Evolutionary conservation across 2,888 invertebrate genomes (phyloP).

Genomic region (Sisyra nigra): DNA sequence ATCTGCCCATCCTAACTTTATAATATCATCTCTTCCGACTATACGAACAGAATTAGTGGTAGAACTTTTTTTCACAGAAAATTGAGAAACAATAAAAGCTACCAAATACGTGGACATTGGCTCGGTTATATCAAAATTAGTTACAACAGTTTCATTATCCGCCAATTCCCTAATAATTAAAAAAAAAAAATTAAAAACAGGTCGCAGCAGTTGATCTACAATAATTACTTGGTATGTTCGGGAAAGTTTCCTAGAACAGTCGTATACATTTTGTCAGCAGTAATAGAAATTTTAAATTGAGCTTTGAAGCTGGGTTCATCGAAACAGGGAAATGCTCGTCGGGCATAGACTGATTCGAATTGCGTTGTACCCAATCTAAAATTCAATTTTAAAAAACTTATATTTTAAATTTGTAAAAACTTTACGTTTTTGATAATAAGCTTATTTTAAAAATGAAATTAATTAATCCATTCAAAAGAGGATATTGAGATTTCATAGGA

Average conservation of each 20-base stretch:
- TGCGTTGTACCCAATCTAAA: conserved; percentile 39
- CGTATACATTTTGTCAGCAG: conserved; percentile 13
- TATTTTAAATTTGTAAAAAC: neutral
- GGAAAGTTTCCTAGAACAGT: conserved; percentile 1
- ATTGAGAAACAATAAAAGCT: conserved; percentile 66
- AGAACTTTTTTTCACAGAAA: neutral
- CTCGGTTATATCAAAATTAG: conserved; percentile 27
- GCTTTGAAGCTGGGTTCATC: conserved; percentile 41
- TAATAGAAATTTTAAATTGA: conserved; percentile 26
- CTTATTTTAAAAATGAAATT: neutral
- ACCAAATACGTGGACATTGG: conserved; percentile 75
- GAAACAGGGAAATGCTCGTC: conserved; percentile 62
- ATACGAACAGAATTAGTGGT: neutral
- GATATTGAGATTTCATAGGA: conserved; percentile 7
- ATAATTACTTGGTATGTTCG: too few species aligned
- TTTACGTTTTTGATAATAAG: too few species aligned
- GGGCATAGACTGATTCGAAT: conserved; percentile 48
- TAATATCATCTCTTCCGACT: conserved; percentile 25
- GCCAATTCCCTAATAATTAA: neutral
- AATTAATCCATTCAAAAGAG: neutral
- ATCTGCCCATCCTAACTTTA: conserved; percentile 27
- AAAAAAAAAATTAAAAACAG: too few species aligned
- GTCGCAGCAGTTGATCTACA: too few species aligned
- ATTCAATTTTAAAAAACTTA: too few species aligned
- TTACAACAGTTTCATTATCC: conserved; percentile 4